Evolutionary conservation across 2,113 vertebrate genomes (phyloP).

Genomic region (Centropus unirufus): DNA sequence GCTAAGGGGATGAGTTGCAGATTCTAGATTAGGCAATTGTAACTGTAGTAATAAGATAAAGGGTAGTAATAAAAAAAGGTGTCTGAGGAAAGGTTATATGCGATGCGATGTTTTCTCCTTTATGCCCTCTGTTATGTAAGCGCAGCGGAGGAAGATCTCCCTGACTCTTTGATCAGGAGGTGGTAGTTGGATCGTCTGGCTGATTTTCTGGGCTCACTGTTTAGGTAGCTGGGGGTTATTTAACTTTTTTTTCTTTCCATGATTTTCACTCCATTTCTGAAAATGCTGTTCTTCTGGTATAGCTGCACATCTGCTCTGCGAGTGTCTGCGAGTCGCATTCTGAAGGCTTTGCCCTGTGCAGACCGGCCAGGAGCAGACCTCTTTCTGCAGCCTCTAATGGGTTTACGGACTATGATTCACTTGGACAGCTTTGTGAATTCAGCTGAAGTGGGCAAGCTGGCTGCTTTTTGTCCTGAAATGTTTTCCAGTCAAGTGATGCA

Average conservation of each 20-base stretch:
- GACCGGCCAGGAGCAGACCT: background rate
- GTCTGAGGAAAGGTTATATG: background rate
- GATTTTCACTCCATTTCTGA: background rate
- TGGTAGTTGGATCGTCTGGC: background rate
- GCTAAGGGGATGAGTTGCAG: background rate
- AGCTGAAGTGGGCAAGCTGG: background rate
- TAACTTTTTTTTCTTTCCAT: background rate
- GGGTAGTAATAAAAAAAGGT: background rate
- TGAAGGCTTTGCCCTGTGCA: background rate
- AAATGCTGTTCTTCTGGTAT: background rate
- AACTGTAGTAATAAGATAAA: background rate
- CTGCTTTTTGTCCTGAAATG: background rate
- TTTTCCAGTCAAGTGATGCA: background rate
- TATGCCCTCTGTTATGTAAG: slow-evolving; percentile 60
- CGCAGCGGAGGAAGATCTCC: background rate
- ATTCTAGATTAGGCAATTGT: background rate
- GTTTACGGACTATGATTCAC: background rate
- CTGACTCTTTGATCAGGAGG: background rate
- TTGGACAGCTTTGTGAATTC: background rate
- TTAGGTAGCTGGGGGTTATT: background rate
- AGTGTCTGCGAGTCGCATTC: background rate
- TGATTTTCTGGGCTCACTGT: background rate
- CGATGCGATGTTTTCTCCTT: background rate
- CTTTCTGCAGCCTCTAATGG: background rate
- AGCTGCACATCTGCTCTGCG: background rate